Percentiles rank a stretch among this genome's conserved stretches.
These are phyloP conservation scores for Mimumesa dahlbomi DNA, from an alignment of 2,888 invertebrate species.

Conservation along the genomic window DNA sequence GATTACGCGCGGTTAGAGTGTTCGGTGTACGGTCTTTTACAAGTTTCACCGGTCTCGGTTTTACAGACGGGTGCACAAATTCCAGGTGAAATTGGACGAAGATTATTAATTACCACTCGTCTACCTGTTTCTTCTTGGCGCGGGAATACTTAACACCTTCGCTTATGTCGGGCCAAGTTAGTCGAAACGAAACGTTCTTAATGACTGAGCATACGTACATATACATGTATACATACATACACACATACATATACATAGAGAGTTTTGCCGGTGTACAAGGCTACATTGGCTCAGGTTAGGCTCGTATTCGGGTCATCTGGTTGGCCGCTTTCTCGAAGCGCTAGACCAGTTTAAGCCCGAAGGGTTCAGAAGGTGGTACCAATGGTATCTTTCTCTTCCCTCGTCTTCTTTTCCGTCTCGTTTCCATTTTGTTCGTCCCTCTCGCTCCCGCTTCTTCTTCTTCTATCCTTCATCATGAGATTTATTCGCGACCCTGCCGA, in stretches of 20 bases:
- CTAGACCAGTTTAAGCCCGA: constrained; percentile 8
- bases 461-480: constrained; percentile 48
- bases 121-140: constrained; percentile 11
- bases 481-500: constrained; percentile 65
- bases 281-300: constrained; percentile 21
- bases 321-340: constrained; percentile 55
- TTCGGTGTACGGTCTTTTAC: constrained; percentile 4
- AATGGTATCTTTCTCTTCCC: constrained; percentile 14
- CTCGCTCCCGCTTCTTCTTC: constrained; percentile 1
- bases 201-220: constrained; percentile 34
- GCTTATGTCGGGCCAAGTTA: constrained; percentile 5
- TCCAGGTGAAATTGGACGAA: constrained; percentile 19
- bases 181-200: constrained; percentile 31
- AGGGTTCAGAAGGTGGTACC: constrained; percentile 30
- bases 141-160: constrained; percentile 19
- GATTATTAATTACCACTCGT: constrained; percentile 38
- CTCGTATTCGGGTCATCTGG: constrained; percentile 66
- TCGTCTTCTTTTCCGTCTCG: constrained; percentile 2
- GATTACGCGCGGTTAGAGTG: constrained; percentile 43
- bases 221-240: no score
- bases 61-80: neutral
- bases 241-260: no score
- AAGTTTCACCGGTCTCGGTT: neutral
- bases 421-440: constrained; percentile 6
- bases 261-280: neutral